These are phyloP conservation scores for Pangasius sanitwongsei DNA, from an alignment of 2,797 vertebrate genomes.

Conservation along the genomic window DNA sequence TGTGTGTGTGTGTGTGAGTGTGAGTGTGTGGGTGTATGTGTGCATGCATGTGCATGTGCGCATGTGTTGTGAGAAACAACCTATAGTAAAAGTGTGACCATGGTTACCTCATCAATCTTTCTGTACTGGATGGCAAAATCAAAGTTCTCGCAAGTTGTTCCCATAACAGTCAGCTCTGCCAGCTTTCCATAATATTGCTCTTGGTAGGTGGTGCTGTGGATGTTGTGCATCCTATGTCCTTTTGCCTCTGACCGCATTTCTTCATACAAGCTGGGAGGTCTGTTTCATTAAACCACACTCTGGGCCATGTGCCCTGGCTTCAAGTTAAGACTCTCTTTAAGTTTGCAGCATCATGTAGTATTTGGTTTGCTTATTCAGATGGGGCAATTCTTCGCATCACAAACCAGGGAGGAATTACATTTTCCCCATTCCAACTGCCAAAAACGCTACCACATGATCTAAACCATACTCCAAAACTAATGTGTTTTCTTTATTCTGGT, in stretches of 20 bases:
- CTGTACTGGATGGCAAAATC: constrained; percentile 4
- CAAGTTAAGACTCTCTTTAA: constrained; percentile 45
- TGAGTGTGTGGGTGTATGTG: neutral
- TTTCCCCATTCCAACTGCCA: constrained; percentile 34
- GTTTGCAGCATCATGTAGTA: constrained; percentile 51
- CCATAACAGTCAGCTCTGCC: constrained; percentile 22
- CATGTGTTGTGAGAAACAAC: neutral
- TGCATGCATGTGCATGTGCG: neutral
- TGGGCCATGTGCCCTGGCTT: constrained; percentile 39
- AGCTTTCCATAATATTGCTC: constrained; percentile 45
- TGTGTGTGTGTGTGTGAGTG: neutral
- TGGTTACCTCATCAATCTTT: constrained; percentile 20
- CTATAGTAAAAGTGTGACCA: constrained; percentile 19
- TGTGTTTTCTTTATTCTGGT: constrained; percentile 29
- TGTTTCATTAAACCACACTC: constrained; percentile 49
- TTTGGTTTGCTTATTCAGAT: constrained; percentile 55
- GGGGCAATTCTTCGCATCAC: constrained; percentile 42
- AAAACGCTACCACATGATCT: constrained; percentile 42
- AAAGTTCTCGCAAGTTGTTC: constrained; percentile 27
- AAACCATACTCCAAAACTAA: constrained; percentile 46
- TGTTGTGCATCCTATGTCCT: constrained; percentile 46
- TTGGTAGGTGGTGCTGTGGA: constrained; percentile 49
- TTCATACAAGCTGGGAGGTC: constrained; percentile 57
- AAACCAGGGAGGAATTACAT: constrained; percentile 33
- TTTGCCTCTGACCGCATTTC: constrained; percentile 53